These are phyloP conservation scores for Sinohyriopsis cumingii DNA, from an alignment of 2,888 invertebrate species.

Conservation along the genomic window DNA sequence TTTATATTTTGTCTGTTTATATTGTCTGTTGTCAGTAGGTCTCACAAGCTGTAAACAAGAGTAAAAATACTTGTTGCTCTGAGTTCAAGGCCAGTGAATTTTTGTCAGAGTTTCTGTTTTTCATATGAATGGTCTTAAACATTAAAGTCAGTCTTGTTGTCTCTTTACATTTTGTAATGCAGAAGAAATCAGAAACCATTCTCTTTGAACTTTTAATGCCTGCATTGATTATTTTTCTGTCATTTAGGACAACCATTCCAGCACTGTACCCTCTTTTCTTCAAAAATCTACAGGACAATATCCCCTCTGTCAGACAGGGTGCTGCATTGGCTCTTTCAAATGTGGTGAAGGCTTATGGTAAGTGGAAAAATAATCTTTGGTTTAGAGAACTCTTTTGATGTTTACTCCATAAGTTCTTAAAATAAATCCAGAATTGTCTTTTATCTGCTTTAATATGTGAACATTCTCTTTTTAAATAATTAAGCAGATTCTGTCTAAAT, in stretches of 20 bases:
- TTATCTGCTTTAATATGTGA: neutral
- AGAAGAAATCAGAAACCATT: no score
- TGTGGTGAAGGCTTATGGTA: constrained; percentile 71
- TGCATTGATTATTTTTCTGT: neutral
- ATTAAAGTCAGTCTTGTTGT: no score
- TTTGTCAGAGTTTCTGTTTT: no score
- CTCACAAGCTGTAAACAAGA: no score
- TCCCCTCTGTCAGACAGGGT: constrained; percentile 76
- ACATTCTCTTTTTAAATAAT: neutral
- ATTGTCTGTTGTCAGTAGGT: no score
- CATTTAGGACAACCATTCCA: constrained; percentile 64
- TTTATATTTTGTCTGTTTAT: no score
- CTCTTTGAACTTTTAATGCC: no score
- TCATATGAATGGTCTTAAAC: no score
- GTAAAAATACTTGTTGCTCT: no score
- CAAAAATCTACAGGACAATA: constrained; percentile 74
- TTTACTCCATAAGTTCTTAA: neutral
- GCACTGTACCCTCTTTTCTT: constrained; percentile 73
- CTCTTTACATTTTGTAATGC: no score
- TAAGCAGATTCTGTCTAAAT: no score
- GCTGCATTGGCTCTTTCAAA: constrained; percentile 75
- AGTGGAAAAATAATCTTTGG: constrained; percentile 6
- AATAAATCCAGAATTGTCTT: neutral
- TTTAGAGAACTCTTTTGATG: neutral
- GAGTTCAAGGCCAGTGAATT: no score